These are phyloP conservation scores for Cephus nigrinus DNA, from an alignment of 2,888 invertebrate species.

Conservation along the genomic window DNA sequence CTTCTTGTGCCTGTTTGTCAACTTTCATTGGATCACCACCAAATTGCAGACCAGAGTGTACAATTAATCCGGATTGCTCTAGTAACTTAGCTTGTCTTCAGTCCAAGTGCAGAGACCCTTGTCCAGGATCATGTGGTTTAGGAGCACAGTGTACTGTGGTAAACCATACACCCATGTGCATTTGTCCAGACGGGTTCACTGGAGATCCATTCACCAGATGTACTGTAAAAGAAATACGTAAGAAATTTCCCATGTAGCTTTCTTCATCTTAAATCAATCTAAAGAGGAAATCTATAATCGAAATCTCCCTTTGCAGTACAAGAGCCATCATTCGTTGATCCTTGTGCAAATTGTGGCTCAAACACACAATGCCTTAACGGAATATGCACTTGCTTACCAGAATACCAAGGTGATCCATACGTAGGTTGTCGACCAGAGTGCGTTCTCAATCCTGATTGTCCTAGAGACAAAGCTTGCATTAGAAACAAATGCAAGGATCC, in stretches of 20 bases:
- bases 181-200: constrained; percentile 72
- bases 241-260: constrained; percentile 26
- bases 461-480: constrained; percentile 71
- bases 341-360: constrained; percentile 66
- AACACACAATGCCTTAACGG: constrained; percentile 63
- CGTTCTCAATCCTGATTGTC: constrained; percentile 72
- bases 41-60: constrained; percentile 67
- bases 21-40: constrained; percentile 66
- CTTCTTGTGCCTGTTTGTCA: constrained; percentile 66
- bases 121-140: constrained; percentile 68
- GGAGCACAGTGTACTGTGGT: constrained; percentile 66
- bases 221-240: constrained; percentile 67
- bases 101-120: constrained; percentile 67
- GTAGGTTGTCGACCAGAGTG: constrained; percentile 72
- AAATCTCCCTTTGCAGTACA: constrained; percentile 33
- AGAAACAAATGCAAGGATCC: constrained; percentile 73
- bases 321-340: constrained; percentile 47
- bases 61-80: constrained; percentile 67
- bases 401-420: constrained; percentile 63
- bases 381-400: constrained; percentile 62
- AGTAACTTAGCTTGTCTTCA: constrained; percentile 63
- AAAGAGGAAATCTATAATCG: not conserved
- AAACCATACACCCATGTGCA: constrained; percentile 67
- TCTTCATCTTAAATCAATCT: not conserved
- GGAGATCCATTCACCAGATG: constrained; percentile 84